Base-by-base conservation (phyloP, 2,888 invertebrate genomes). In the Polymixis flavicincta region DNA sequence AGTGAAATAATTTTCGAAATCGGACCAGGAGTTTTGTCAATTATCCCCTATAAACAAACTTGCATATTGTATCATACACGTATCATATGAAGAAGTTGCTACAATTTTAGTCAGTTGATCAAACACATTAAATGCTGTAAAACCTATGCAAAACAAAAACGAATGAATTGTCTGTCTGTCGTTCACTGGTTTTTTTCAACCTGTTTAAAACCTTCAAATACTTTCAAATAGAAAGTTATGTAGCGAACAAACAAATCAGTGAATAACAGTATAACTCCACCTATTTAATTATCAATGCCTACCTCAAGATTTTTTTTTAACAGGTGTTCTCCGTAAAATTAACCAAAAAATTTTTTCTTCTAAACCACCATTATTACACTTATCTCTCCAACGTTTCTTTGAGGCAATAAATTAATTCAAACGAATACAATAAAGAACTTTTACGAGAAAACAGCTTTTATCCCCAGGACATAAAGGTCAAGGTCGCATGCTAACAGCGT, bases 371-470 rank as follows among this genome's bases (percentile, higher is more conserved):
- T 83, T 87, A 75, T 78, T 82, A 63, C 72, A 72, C 78, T 85
- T 81, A 83, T 83, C 77, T 78, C 76, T 54, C 68, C 64, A 63
- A 80, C 79, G 78, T 78, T 78, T 80, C 48, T 80, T 79, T 70
- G 66, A 52, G 67, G 80, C 73, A 65, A 80, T 72, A 87, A 88
- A 87, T 85, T 86, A 83, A 86, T 86, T 86, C 74, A 81, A 85
- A 87, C 74, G 73, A 85, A 82, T 77, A 87, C 79, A 88, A 86
- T 84, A 86, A 86, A 88, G 74, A 79, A 71, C 67, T 80, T 81
- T 82, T 84, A 74, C 67, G 72, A 76, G 74, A 86, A 86, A 87
- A 87, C 85, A 80, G 87, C 74, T 84, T 84, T 82, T 76, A 76
- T 71, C 70, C 70, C 72, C 9, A 59, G 61, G 61, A 50, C 8